These are phyloP conservation scores for Hybognathus amarus DNA, from an alignment of 2,797 vertebrate genomes.

Conservation along the genomic window DNA sequence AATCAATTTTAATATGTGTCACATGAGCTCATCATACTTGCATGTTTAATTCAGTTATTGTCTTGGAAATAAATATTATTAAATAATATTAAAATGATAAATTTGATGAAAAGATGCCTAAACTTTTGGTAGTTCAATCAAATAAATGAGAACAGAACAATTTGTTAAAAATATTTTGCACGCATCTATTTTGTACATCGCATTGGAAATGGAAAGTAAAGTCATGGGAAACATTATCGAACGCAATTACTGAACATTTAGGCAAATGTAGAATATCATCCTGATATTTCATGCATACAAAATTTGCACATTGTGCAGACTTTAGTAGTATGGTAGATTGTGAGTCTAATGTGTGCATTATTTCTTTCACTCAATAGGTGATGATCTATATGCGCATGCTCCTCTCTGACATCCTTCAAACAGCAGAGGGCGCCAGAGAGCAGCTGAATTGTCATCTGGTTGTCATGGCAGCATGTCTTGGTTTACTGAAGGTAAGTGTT, in stretches of 20 bases:
- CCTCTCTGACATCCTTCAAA: background rate
- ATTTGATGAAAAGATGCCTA: background rate
- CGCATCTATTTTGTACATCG: background rate
- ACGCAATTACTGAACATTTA: background rate
- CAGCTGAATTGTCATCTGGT: constrained; percentile 45
- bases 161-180: background rate
- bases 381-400: background rate
- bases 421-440: constrained; percentile 74
- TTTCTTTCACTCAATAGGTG: background rate
- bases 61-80: background rate
- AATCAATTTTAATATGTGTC: background rate
- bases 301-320: background rate
- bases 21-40: background rate
- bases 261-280: background rate
- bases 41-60: background rate
- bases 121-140: background rate
- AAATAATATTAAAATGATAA: no score
- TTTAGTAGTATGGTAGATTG: background rate
- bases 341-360: background rate
- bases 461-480: background rate
- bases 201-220: background rate
- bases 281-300: background rate
- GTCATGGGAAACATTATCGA: background rate
- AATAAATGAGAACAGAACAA: background rate
- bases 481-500: background rate